A percentile compares a stretch with the other conserved stretches of the same genome.
phyloP scores from a whole-genome alignment of 2,797 vertebrate genomes.

The Lerista edwardsae region DNA sequence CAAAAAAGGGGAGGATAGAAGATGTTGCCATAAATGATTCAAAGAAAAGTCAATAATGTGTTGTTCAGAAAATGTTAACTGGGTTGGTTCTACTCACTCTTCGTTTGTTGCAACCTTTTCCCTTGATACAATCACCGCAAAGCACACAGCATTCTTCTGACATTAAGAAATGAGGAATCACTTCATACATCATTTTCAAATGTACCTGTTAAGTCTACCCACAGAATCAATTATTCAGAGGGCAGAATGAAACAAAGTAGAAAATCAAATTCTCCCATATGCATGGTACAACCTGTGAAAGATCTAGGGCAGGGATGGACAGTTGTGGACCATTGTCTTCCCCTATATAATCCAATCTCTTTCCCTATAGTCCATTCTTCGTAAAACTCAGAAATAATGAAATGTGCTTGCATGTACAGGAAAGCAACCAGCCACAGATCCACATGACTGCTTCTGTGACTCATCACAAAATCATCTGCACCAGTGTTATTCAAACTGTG shows the following conservation, averaged over 20 bases:
- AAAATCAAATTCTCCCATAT: not conserved
- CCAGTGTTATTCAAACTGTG: too few relatives aligned
- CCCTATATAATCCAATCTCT: too few relatives aligned
- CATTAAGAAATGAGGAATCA: conserved; percentile 12
- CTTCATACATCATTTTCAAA: conserved; percentile 15
- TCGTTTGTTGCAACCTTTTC: conserved; percentile 20
- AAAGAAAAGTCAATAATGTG: conserved; percentile 13
- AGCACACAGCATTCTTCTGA: not conserved
- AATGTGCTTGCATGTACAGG: not conserved
- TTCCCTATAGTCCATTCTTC: not conserved
- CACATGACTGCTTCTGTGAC: not conserved
- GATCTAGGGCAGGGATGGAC: not conserved
- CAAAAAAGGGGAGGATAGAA: not conserved
- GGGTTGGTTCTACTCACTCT: not conserved
- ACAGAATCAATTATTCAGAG: conserved; percentile 8
- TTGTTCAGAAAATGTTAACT: conserved; percentile 36
- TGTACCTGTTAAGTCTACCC: not conserved
- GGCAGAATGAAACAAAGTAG: not conserved
- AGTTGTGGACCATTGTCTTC: not conserved
- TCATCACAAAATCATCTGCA: too few relatives aligned
- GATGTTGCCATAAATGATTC: conserved; percentile 5
- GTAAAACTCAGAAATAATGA: not conserved
- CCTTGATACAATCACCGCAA: conserved; percentile 18
- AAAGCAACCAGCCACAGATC: not conserved
- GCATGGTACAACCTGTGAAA: not conserved